Conservation (phyloP, 2,113 vertebrate species). For the Ptilorrhoa leucosticta region DNA sequence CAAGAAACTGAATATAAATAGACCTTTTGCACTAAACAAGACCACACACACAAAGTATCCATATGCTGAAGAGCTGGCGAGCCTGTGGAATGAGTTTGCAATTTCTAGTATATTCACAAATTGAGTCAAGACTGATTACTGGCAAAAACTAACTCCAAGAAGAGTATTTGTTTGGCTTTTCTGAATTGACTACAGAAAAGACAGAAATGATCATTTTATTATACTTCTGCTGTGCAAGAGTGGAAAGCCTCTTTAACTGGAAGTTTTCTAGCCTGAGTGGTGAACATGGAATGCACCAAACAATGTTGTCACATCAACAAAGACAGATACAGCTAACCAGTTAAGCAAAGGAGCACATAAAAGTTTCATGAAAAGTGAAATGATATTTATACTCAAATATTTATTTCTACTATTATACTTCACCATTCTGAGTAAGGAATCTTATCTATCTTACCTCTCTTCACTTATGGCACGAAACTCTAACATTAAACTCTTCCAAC, state of each 20-base stretch:
- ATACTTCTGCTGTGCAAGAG: background rate
- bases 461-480: background rate
- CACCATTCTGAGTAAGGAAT: background rate
- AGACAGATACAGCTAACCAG: background rate
- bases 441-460: background rate
- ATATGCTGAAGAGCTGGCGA: background rate
- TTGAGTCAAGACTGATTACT: background rate
- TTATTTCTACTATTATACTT: background rate
- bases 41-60: background rate
- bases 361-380: background rate
- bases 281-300: background rate
- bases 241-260: background rate
- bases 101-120: background rate
- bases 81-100: background rate
- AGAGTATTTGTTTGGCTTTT: background rate
- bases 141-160: background rate
- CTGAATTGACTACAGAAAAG: background rate
- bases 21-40: background rate
- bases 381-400: background rate
- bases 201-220: background rate
- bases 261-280: background rate
- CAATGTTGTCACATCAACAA: fast-evolving
- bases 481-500: background rate
- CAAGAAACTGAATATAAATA: background rate
- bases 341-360: background rate